Conservation (phyloP, 2,113 vertebrate species). For the Tragulus kanchil region DNA sequence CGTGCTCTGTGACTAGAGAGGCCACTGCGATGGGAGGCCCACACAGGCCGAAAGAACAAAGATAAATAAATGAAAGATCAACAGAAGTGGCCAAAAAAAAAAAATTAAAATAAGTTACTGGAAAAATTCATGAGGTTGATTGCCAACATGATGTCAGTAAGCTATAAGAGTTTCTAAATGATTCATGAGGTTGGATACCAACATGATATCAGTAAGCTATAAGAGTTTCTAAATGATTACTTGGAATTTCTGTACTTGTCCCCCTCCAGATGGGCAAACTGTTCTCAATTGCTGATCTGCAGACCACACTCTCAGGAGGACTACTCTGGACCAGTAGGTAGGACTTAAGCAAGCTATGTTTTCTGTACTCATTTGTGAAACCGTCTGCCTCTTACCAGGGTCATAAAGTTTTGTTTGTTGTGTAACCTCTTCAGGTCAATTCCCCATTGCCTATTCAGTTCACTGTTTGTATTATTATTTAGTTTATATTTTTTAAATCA, state of each 20-base stretch:
- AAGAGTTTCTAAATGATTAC: neutral
- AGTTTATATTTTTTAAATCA: conserved; percentile 14
- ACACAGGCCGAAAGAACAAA: too few species aligned
- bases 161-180: neutral
- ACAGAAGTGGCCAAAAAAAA: too few species aligned
- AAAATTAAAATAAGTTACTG: conserved; percentile 18
- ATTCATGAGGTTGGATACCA: neutral
- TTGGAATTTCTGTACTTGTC: neutral
- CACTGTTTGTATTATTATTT: neutral
- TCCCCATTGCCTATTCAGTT: neutral
- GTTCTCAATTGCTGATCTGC: neutral
- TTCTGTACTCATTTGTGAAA: conserved; percentile 41
- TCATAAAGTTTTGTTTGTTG: neutral
- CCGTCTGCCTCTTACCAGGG: neutral
- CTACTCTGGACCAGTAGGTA: neutral
- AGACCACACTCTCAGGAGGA: neutral
- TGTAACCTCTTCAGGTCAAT: neutral
- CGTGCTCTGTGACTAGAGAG: too few species aligned
- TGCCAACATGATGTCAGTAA: conserved; percentile 32
- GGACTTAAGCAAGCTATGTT: neutral
- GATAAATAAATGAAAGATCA: too few species aligned
- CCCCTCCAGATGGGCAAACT: neutral
- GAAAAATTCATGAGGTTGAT: neutral
- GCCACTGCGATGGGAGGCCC: too few species aligned
- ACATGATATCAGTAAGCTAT: conserved; percentile 8